Percentiles rank a stretch among this genome's conserved stretches.
Conservation (phyloP, 2,113 vertebrate genomes). For the Chionomys nivalis region DNA sequence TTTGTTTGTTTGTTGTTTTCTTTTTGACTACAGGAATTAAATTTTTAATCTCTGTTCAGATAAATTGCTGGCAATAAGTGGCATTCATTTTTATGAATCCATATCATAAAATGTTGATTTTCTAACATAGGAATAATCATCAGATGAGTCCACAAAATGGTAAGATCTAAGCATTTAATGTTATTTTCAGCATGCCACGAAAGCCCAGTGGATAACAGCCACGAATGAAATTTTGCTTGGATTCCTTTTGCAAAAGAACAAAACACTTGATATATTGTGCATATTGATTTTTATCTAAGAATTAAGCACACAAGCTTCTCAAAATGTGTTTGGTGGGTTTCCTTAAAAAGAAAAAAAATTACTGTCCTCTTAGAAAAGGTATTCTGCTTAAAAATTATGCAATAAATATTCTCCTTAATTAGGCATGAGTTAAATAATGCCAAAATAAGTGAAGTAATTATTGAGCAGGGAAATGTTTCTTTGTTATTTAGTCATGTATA, state of each 20-base stretch:
- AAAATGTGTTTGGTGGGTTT: constrained; percentile 50
- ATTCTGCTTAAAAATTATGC: constrained; percentile 35
- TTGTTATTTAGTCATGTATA: not conserved
- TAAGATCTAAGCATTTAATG: not conserved
- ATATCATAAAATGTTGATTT: constrained; percentile 17
- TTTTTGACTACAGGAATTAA: not conserved
- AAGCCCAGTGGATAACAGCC: not conserved
- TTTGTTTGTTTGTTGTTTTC: not conserved
- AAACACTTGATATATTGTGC: constrained; percentile 21
- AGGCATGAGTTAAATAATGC: constrained; percentile 55
- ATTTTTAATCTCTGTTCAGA: not conserved
- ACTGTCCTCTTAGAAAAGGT: constrained; percentile 34
- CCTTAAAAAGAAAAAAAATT: constrained; percentile 39
- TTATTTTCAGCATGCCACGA: not conserved
- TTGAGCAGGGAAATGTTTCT: constrained; percentile 39
- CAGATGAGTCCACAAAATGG: not conserved
- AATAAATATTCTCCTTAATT: constrained; percentile 65
- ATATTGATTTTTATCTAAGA: constrained; percentile 60
- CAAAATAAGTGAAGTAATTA: constrained; percentile 49
- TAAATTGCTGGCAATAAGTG: not conserved
- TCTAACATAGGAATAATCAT: not conserved
- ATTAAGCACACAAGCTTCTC: not conserved
- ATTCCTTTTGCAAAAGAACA: constrained; percentile 32
- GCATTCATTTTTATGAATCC: not conserved
- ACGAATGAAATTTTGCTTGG: not conserved